These are phyloP conservation scores for Ephialtes manifestator DNA, from an alignment of 2,888 invertebrate species.

Conservation along the genomic window DNA sequence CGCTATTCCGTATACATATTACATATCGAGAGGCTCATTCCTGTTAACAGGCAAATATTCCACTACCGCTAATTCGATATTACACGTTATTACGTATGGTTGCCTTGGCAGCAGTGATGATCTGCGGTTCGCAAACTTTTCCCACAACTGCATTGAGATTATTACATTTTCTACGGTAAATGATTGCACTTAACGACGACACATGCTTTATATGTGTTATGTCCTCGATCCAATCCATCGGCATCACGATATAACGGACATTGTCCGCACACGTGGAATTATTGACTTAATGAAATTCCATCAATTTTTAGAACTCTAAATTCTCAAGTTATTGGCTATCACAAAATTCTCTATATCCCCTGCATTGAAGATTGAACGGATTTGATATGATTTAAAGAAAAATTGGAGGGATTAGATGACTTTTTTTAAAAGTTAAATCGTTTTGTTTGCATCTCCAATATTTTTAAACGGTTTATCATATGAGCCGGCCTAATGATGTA, in stretches of 20 bases:
- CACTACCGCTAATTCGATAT: constrained; percentile 60
- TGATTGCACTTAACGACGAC: constrained; percentile 11
- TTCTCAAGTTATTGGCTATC: no score
- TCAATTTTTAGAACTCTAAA: no score
- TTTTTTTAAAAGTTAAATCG: no score
- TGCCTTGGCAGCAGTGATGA: constrained; percentile 32
- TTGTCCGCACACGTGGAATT: neutral
- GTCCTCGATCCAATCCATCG: constrained; percentile 5
- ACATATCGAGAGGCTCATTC: constrained; percentile 25
- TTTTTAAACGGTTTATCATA: no score
- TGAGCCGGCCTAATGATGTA: no score
- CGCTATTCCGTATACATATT: constrained; percentile 4
- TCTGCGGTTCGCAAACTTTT: constrained; percentile 33
- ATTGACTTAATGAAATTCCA: neutral
- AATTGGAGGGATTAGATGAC: no score
- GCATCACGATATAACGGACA: neutral
- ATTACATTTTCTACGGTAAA: constrained; percentile 1
- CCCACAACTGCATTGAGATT: neutral
- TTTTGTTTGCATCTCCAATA: no score
- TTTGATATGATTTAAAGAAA: no score
- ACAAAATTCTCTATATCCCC: no score
- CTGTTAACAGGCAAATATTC: constrained; percentile 55
- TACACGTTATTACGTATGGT: constrained; percentile 53
- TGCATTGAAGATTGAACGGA: no score
- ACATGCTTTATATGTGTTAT: neutral